Percentiles rank a stretch among this genome's conserved stretches.
These are phyloP conservation scores for Lutjanus erythropterus DNA, from an alignment of 2,113 vertebrate species.

Conservation along the genomic window DNA sequence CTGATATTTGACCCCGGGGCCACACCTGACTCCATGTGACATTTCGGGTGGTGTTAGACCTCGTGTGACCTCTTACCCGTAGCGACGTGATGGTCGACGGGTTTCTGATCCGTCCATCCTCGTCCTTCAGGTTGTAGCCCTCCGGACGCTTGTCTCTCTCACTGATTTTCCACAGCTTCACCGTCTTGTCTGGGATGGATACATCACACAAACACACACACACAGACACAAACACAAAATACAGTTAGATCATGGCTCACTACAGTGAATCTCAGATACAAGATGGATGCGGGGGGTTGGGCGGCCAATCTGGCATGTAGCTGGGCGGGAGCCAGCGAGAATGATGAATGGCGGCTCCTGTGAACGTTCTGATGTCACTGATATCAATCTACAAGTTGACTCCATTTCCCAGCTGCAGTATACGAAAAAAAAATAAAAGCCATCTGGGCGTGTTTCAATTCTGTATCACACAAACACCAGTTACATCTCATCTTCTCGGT, in stretches of 20 bases:
- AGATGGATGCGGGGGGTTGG: slow-evolving; percentile 65
- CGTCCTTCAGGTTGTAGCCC: slow-evolving; percentile 98
- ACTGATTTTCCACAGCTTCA: slow-evolving; percentile 99
- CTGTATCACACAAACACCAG: slow-evolving; percentile 57
- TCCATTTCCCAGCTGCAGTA: slow-evolving; percentile 50
- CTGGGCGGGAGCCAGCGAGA: slow-evolving; percentile 70
- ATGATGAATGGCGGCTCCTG: slow-evolving; percentile 69
- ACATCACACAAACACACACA: slow-evolving; percentile 41
- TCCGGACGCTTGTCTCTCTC: slow-evolving; percentile 97
- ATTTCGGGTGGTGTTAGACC: not conserved
- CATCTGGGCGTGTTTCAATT: slow-evolving; percentile 65
- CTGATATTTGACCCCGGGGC: not conserved
- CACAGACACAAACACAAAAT: slow-evolving; percentile 24
- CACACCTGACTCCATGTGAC: not conserved
- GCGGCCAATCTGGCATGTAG: slow-evolving; percentile 73
- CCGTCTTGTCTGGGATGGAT: slow-evolving; percentile 92
- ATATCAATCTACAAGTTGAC: slow-evolving; percentile 78
- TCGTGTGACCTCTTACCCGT: slow-evolving; percentile 86
- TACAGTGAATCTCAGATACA: slow-evolving; percentile 58
- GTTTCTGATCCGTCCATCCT: slow-evolving; percentile 95
- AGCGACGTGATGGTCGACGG: slow-evolving; percentile 96
- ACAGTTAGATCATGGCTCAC: slow-evolving; percentile 48
- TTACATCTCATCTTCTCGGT: slow-evolving; percentile 66
- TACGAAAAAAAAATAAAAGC: slow-evolving; percentile 51
- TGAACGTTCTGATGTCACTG: slow-evolving; percentile 63